Evolutionary conservation across 2,113 vertebrate species (phyloP).

Genomic region (Eonycteris spelaea): DNA sequence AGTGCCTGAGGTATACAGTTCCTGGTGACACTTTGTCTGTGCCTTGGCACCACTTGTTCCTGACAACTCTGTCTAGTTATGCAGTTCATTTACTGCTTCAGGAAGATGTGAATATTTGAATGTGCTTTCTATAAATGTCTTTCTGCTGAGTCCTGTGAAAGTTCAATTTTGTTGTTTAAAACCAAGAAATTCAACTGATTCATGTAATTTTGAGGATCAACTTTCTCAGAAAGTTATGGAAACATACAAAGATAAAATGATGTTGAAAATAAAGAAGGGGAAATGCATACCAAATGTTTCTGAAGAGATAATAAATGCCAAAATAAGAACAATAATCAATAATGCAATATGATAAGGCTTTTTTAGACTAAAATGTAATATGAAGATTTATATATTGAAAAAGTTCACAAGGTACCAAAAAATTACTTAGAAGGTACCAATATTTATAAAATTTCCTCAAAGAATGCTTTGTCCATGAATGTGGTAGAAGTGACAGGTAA

Average conservation of each 20-base stretch:
- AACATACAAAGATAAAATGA: neutral
- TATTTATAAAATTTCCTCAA: neutral
- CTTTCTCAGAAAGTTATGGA: neutral
- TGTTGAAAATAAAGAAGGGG: neutral
- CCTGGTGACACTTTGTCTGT: neutral
- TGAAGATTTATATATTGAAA: neutral
- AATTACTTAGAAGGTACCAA: neutral
- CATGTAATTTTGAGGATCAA: neutral
- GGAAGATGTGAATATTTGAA: neutral
- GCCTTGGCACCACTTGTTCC: too few species aligned
- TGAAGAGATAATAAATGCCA: neutral
- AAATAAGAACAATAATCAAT: neutral
- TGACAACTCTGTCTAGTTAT: neutral
- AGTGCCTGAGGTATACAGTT: fast-evolving
- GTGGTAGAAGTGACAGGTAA: neutral
- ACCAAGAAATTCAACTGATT: neutral
- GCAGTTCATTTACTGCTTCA: fast-evolving
- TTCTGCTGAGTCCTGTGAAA: neutral
- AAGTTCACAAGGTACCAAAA: neutral
- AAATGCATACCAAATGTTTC: neutral
- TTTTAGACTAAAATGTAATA: neutral
- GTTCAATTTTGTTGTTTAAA: neutral
- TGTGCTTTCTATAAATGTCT: neutral
- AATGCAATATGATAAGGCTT: neutral
- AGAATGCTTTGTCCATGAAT: neutral